Percentiles rank a stretch among this genome's conserved stretches.
These are phyloP conservation scores for Pygoscelis antarcticus DNA, from an alignment of 2,113 vertebrate genomes.

Conservation along the genomic window DNA sequence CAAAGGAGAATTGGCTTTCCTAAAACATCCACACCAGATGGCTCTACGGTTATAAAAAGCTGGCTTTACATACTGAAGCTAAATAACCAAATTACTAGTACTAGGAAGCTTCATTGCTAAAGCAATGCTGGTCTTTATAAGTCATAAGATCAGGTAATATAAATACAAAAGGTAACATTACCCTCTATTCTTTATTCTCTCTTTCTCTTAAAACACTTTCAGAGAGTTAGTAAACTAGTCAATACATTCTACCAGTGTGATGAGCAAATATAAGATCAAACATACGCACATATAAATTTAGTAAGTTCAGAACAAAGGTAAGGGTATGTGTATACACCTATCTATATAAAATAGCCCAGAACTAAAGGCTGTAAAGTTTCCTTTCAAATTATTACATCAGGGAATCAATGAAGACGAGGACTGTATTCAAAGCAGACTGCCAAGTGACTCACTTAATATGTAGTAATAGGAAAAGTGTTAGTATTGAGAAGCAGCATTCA, in stretches of 20 bases:
- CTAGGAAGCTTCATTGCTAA: not conserved
- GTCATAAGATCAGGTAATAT: not conserved
- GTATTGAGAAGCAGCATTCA: not conserved
- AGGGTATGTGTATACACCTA: accelerated
- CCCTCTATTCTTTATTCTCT: not conserved
- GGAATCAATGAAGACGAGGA: not conserved
- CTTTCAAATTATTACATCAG: not conserved
- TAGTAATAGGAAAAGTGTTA: not conserved
- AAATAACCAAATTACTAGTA: not conserved
- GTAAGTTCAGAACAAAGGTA: not conserved
- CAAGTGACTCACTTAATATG: not conserved
- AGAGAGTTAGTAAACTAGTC: not conserved
- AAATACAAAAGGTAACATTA: not conserved
- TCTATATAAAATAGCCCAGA: not conserved
- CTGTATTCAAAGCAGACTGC: not conserved
- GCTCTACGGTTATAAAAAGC: not conserved
- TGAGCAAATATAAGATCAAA: not conserved
- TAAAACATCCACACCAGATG: conserved; percentile 9
- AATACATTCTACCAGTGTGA: not conserved
- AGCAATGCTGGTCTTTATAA: not conserved
- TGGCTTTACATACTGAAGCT: not conserved
- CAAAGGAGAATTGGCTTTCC: not conserved
- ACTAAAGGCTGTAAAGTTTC: not conserved
- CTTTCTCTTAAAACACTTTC: not conserved
- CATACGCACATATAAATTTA: not conserved